phyloP scores from a whole-genome alignment of 2,888 invertebrate species.

The Notodonta dromedarius region DNA sequence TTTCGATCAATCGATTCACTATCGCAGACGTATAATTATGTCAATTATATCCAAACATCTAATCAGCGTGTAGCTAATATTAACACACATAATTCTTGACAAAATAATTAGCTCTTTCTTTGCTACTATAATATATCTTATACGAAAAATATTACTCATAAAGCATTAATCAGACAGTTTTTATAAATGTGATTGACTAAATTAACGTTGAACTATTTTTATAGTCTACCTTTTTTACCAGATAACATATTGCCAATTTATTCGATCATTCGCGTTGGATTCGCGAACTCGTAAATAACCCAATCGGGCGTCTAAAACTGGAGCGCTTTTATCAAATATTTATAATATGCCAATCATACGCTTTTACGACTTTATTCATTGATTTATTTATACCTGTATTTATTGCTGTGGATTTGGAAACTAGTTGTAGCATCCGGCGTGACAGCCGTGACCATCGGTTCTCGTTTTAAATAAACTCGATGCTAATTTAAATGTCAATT shows the following conservation, averaged over 20 bases:
- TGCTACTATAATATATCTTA: conserved; percentile 2
- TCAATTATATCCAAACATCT: conserved; percentile 5
- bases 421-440: conserved; percentile 45
- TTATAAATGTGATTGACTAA: conserved; percentile 9
- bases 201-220: conserved; percentile 27
- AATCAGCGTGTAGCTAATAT: not conserved
- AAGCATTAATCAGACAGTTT: not conserved
- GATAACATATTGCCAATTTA: conserved; percentile 35
- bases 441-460: conserved; percentile 23
- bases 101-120: not conserved
- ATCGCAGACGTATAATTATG: conserved; percentile 4
- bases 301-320: conserved; percentile 40
- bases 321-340: conserved; percentile 58
- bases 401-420: conserved; percentile 44
- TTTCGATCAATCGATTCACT: not conserved
- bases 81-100: conserved; percentile 5
- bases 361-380: conserved; percentile 55
- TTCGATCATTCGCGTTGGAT: conserved; percentile 39
- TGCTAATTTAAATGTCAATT: not conserved
- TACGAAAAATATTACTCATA: not conserved
- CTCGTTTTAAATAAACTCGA: conserved; percentile 14
- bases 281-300: conserved; percentile 48
- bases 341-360: conserved; percentile 56
- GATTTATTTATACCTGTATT: conserved; percentile 47
- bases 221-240: conserved; percentile 14